Conservation (phyloP, 2,888 invertebrate genomes). For the Arge pagana region DNA sequence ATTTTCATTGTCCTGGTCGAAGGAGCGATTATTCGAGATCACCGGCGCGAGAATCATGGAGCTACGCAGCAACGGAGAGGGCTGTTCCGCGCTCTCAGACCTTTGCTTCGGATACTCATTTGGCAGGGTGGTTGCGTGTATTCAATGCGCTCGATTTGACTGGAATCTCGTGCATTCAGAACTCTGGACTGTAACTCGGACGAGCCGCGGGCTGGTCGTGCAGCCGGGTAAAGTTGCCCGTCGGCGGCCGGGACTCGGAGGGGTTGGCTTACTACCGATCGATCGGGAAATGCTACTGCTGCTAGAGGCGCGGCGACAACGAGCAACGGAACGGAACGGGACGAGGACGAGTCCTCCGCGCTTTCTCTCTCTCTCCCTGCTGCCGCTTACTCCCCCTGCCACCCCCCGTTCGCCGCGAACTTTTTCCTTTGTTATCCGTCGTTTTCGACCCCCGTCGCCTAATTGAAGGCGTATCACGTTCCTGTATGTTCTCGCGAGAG, state of each 20-base stretch:
- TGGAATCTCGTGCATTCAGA: slow-evolving; percentile 10
- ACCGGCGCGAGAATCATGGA: slow-evolving; percentile 2
- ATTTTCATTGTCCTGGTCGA: background rate
- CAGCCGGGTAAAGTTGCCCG: background rate
- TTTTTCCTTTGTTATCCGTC: background rate
- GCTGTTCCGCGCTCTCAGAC: slow-evolving; percentile 6
- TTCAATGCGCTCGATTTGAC: slow-evolving; percentile 7
- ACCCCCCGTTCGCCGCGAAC: background rate
- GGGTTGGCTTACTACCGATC: slow-evolving; percentile 15
- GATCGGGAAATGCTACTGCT: slow-evolving; percentile 9
- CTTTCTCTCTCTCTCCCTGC: background rate
- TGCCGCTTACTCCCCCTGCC: too few relatives aligned
- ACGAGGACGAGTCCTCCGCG: background rate
- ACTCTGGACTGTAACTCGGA: background rate
- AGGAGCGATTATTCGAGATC: slow-evolving; percentile 16
- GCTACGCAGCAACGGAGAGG: slow-evolving; percentile 1
- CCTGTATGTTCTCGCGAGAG: background rate
- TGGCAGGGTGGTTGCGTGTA: background rate
- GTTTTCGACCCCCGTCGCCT: background rate
- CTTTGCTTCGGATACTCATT: slow-evolving; percentile 6
- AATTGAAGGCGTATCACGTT: slow-evolving; percentile 16
- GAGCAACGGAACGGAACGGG: too few relatives aligned
- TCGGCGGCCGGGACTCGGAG: slow-evolving; percentile 2
- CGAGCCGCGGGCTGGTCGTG: slow-evolving; percentile 5
- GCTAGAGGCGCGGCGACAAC: too few relatives aligned